A percentile compares a stretch with the other conserved stretches of the same genome.
These are phyloP conservation scores for Furnarius figulus DNA, from an alignment of 2,113 vertebrate genomes.

Conservation along the genomic window DNA sequence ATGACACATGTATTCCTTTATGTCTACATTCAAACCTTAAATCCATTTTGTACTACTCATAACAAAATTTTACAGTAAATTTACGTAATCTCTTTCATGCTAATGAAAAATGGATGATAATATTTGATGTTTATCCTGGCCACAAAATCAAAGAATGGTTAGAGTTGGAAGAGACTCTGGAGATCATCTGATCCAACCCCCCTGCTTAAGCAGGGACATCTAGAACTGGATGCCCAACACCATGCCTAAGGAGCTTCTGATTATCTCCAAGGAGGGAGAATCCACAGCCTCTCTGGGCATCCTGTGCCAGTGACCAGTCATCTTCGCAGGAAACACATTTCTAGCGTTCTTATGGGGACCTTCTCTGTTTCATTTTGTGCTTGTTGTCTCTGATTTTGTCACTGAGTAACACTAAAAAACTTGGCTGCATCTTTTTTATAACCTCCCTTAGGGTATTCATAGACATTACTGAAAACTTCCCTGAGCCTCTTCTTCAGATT, in stretches of 20 bases:
- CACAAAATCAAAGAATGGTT: background rate
- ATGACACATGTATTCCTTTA: background rate
- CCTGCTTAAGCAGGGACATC: background rate
- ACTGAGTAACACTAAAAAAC: background rate
- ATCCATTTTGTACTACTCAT: background rate
- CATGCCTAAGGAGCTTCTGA: background rate
- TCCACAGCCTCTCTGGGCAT: background rate
- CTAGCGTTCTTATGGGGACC: fast-evolving
- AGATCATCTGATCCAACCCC: background rate
- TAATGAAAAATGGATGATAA: background rate
- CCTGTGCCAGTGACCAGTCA: background rate
- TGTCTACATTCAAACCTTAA: background rate
- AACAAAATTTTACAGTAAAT: background rate
- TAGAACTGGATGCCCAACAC: background rate
- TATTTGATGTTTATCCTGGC: background rate
- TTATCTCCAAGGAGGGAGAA: background rate
- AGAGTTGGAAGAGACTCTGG: background rate
- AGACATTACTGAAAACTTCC: background rate
- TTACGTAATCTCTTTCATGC: background rate
- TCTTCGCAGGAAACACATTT: background rate
- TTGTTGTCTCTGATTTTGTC: background rate
- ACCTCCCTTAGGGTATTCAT: background rate
- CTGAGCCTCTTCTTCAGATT: background rate
- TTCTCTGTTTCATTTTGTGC: background rate
- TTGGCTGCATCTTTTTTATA: background rate